These are phyloP conservation scores for Sminthurides bifidus DNA, from an alignment of 1,140 invertebrate genomes.

Conservation along the genomic window DNA sequence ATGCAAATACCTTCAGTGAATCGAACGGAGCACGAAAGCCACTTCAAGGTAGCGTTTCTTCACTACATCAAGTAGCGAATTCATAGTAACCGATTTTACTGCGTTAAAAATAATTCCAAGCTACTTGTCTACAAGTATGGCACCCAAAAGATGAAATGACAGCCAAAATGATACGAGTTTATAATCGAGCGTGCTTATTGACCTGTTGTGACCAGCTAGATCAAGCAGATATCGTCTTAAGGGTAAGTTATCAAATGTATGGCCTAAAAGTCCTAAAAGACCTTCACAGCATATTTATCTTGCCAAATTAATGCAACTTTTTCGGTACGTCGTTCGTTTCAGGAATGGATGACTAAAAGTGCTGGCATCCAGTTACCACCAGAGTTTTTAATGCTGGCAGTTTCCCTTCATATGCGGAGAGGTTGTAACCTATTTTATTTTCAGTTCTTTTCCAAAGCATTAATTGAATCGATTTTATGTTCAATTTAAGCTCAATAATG, in stretches of 20 bases:
- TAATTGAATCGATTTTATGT: neutral
- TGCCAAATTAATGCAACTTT: neutral
- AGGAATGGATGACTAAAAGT: slow-evolving; percentile 48
- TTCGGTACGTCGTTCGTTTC: slow-evolving; percentile 28
- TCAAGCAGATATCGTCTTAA: slow-evolving; percentile 56
- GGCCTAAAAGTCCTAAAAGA: neutral
- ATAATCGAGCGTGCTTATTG: slow-evolving; percentile 67
- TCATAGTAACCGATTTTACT: too few relatives aligned
- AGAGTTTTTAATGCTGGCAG: slow-evolving; percentile 56
- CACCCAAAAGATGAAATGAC: slow-evolving; percentile 52
- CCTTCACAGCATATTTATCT: neutral
- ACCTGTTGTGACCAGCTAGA: slow-evolving; percentile 62
- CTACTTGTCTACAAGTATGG: too few relatives aligned
- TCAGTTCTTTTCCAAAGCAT: neutral
- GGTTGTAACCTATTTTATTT: neutral
- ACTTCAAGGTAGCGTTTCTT: slow-evolving; percentile 37
- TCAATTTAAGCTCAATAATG: neutral
- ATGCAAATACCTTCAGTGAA: neutral
- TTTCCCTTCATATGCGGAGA: slow-evolving; percentile 55
- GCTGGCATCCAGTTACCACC: slow-evolving; percentile 51
- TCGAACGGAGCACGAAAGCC: neutral
- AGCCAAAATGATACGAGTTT: slow-evolving; percentile 56
- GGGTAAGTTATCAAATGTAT: slow-evolving; percentile 36
- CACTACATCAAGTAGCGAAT: too few relatives aligned
- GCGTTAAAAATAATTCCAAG: too few relatives aligned